A percentile compares a stretch with the other conserved stretches of the same genome.
These are phyloP conservation scores for Bradynema listronoti DNA, from an alignment of 1,140 invertebrate species.

Conservation along the genomic window DNA sequence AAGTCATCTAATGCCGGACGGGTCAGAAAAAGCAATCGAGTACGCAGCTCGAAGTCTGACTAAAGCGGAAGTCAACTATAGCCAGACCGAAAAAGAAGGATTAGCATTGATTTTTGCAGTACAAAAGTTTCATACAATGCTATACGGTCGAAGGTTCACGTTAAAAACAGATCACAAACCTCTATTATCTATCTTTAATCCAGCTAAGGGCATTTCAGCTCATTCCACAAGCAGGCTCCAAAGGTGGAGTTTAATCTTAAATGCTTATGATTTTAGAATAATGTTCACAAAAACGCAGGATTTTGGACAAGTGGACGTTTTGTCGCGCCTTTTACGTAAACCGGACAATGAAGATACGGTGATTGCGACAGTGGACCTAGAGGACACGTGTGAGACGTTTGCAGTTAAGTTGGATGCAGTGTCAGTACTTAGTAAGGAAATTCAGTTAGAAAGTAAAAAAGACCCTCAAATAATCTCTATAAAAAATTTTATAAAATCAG, in stretches of 20 bases:
- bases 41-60: slow-evolving; percentile 59
- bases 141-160: slow-evolving; percentile 10
- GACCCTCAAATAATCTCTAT: background rate
- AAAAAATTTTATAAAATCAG: background rate
- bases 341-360: slow-evolving; percentile 10
- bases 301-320: slow-evolving; percentile 11
- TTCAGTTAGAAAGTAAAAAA: background rate
- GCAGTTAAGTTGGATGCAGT: background rate
- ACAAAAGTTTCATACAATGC: slow-evolving; percentile 14
- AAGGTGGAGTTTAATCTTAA: slow-evolving; percentile 12
- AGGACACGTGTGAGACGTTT: slow-evolving; percentile 5
- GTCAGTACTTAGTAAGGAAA: background rate
- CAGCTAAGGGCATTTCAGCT: slow-evolving; percentile 10
- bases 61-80: slow-evolving; percentile 60
- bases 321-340: slow-evolving; percentile 14
- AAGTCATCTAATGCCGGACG: slow-evolving; percentile 58
- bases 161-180: slow-evolving; percentile 20
- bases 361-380: slow-evolving; percentile 9
- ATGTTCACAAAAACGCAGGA: slow-evolving; percentile 13
- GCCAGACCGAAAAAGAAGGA: slow-evolving; percentile 62
- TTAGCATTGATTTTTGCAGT: slow-evolving; percentile 18
- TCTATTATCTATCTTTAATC: slow-evolving; percentile 17
- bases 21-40: slow-evolving; percentile 58
- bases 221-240: slow-evolving; percentile 18
- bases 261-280: slow-evolving; percentile 14